Conservation (phyloP, 2,797 vertebrate genomes). For the Lagocephalus sceleratus region DNA sequence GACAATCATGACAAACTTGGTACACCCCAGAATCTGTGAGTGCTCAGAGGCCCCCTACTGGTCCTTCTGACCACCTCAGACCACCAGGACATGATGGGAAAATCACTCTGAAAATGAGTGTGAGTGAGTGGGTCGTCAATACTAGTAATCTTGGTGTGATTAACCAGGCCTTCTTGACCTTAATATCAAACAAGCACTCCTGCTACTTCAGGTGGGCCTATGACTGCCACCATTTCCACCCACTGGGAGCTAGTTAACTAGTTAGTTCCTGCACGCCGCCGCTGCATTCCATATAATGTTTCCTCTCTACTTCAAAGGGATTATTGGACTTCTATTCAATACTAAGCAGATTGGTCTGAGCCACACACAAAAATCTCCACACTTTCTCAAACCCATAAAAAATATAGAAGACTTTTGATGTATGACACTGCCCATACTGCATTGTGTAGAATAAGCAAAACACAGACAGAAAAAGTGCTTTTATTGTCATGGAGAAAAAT, state of each 20-base stretch:
- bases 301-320: slow-evolving; percentile 59
- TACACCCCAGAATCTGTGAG: too few relatives aligned
- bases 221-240: slow-evolving; percentile 12
- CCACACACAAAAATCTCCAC: slow-evolving; percentile 52
- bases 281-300: slow-evolving; percentile 58
- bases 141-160: not conserved
- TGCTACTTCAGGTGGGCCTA: too few relatives aligned
- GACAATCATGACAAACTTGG: too few relatives aligned
- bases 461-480: slow-evolving; percentile 1
- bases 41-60: too few relatives aligned
- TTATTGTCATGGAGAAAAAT: not conserved
- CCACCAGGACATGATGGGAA: not conserved
- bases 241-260: slow-evolving; percentile 23
- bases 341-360: slow-evolving; percentile 68
- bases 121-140: slow-evolving; percentile 1
- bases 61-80: not conserved
- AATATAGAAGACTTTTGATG: slow-evolving; percentile 36
- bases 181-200: not conserved
- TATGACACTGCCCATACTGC: slow-evolving; percentile 18
- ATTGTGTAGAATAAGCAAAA: slow-evolving; percentile 1
- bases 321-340: slow-evolving; percentile 70
- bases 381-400: slow-evolving; percentile 44
- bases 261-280: slow-evolving; percentile 39
- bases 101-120: not conserved
- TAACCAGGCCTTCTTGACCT: not conserved